Evolutionary conservation across 1,140 invertebrate species (phyloP).

Genomic region (Caenorhabditis latens): DNA sequence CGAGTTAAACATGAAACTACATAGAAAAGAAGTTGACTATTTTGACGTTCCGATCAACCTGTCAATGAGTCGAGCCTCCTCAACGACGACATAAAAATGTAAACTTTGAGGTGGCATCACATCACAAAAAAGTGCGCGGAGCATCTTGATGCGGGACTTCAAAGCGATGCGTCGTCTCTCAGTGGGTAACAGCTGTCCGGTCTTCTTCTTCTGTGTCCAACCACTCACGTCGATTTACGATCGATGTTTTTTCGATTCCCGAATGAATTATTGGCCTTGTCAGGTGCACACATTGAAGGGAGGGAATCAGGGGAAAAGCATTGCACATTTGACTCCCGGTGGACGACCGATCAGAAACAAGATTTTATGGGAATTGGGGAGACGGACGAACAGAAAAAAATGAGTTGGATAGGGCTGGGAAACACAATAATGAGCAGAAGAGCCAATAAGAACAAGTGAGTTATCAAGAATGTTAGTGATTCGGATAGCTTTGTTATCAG

Average conservation of each 20-base stretch:
- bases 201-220: background rate
- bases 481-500: too few relatives aligned
- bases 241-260: slow-evolving; percentile 55
- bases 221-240: slow-evolving; percentile 48
- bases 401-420: background rate
- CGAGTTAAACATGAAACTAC: too few relatives aligned
- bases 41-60: slow-evolving; percentile 3
- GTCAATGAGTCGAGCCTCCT: slow-evolving; percentile 16
- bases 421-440: background rate
- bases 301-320: background rate
- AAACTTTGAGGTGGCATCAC: slow-evolving; percentile 32
- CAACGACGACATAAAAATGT: slow-evolving; percentile 49
- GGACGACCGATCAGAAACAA: slow-evolving; percentile 19
- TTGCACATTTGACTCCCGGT: slow-evolving; percentile 18
- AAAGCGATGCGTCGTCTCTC: slow-evolving; percentile 1
- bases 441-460: background rate
- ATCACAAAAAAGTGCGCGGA: slow-evolving; percentile 55
- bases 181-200: slow-evolving; percentile 5
- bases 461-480: too few relatives aligned
- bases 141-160: slow-evolving; percentile 46
- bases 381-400: background rate
- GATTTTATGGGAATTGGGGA: slow-evolving; percentile 37
- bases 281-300: slow-evolving; percentile 32
- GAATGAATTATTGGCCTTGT: slow-evolving; percentile 48
- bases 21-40: background rate